Evolutionary conservation across 2,113 vertebrate genomes (phyloP), one percentile per base, ranked within the genome.

Genomic region (Lophius piscatorius): DNA sequence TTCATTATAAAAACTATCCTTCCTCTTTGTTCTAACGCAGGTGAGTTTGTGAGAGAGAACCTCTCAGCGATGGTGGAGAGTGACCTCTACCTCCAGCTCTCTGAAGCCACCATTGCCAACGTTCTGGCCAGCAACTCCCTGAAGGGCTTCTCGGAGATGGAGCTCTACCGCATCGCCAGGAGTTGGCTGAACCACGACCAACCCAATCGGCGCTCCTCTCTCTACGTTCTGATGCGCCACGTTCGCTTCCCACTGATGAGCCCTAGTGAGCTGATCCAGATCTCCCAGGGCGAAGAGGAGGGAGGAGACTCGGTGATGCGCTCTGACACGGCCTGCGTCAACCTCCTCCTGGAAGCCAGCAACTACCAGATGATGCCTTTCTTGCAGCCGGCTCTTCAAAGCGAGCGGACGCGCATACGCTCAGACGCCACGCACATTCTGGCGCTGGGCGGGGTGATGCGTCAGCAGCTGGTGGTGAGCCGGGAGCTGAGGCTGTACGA

Each of bases 361-460:
- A 93, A 93, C 81, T 93, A 93, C 77, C 92, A 93, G 87, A 93
- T 93, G 92, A 88, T 93, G 87, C 92, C 92, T 0, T 92, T 87
- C 85, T 88, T 93, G 81, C 92, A 93, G 78, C 92, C 92, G 0
- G 66, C 66, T 1, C 77, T 93, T 70, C 92, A 93, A 56, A 92
- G 89, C 0, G 90, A 93, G 46, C 83, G 92, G n/a, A 93, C 92
- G 0, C 81, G 51, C 35, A 93, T 93, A 47, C 90, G 92, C 20
- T 93, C 92, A 0, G 66, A 92, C 16, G 41, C 85, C 69, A 92
- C 86, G 0, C 89, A 91, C 46, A 87, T 93, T 24, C 80, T 93
- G 68, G 89, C 86, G 0, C 74, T 93, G 70, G 92, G 92, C 1
- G 92, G 92, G 0, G 92, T 93, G 13, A 92, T 93, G 89, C 73